Percentiles rank a stretch among this genome's conserved stretches.
phyloP scores from a whole-genome alignment of 1,140 invertebrate species.

The Hylyphantes graminicola region DNA sequence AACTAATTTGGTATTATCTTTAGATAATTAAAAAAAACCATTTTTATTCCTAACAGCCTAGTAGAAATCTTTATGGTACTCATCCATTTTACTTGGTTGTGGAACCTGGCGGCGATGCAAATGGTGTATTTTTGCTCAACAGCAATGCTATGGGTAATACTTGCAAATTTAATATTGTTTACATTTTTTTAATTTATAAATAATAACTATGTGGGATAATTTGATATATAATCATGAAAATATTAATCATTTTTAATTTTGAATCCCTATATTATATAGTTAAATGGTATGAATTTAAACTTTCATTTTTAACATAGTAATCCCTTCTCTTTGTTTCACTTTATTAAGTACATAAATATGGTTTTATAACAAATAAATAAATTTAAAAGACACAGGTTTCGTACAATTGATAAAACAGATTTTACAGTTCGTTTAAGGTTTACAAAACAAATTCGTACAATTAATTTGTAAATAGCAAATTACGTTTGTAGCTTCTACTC shows the following conservation, averaged over 20 bases:
- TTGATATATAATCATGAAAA: neutral
- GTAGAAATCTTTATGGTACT: slow-evolving; percentile 80
- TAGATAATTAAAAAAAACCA: neutral
- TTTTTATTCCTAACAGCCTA: slow-evolving; percentile 38
- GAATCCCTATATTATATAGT: neutral
- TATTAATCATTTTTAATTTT: neutral
- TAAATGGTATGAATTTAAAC: neutral
- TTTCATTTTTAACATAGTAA: neutral
- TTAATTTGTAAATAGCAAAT: too few relatives aligned
- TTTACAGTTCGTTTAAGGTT: too few relatives aligned
- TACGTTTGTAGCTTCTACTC: too few relatives aligned
- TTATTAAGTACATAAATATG: too few relatives aligned
- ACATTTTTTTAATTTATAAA: neutral
- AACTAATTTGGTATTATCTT: too few relatives aligned
- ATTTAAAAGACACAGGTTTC: too few relatives aligned
- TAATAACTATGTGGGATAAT: neutral
- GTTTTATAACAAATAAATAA: too few relatives aligned
- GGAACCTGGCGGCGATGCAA: slow-evolving; percentile 73
- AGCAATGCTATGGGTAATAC: slow-evolving; percentile 84
- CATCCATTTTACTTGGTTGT: slow-evolving; percentile 85
- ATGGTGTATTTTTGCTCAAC: slow-evolving; percentile 82
- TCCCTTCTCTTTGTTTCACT: neutral
- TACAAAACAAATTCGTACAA: too few relatives aligned
- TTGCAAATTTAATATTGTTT: neutral
- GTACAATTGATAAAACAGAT: too few relatives aligned